These are phyloP conservation scores for Euschistus heros DNA, from an alignment of 1,140 invertebrate species.

Conservation along the genomic window DNA sequence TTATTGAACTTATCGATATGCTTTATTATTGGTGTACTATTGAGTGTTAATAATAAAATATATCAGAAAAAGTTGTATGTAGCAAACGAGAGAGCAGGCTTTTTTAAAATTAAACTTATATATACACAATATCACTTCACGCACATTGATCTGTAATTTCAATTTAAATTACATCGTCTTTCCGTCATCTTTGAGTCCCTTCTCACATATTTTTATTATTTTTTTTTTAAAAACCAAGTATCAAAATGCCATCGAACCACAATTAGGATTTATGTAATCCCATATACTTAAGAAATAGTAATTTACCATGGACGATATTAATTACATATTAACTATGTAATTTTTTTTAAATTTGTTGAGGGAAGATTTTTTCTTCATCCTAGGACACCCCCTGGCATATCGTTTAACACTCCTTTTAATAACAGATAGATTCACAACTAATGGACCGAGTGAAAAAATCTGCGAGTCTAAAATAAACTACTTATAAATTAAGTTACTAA, in stretches of 20 bases:
- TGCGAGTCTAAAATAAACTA: constrained; percentile 13
- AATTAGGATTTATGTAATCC: not conserved
- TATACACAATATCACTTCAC: constrained; percentile 10
- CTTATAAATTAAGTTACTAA: constrained; percentile 15
- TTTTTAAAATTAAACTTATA: constrained; percentile 7
- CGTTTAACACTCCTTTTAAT: not conserved
- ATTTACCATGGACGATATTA: constrained; percentile 7
- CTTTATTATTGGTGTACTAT: constrained; percentile 11
- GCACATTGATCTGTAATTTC: not conserved
- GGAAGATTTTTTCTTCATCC: constrained; percentile 16
- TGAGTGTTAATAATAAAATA: constrained; percentile 9
- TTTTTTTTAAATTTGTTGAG: not conserved
- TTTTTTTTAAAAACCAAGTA: constrained; percentile 4
- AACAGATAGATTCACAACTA: constrained; percentile 22
- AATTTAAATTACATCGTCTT: not conserved
- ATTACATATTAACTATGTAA: constrained; percentile 8
- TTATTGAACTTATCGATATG: constrained; percentile 17
- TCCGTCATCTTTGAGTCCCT: not conserved
- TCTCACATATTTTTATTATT: not conserved
- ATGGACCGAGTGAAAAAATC: constrained; percentile 22
- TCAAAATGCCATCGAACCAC: constrained; percentile 11
- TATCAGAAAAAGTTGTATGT: constrained; percentile 11
- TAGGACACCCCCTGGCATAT: constrained; percentile 9
- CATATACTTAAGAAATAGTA: not conserved
- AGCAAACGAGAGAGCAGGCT: constrained; percentile 12